Conservation (phyloP, 2,113 vertebrate genomes). For the Helogale parvula region DNA sequence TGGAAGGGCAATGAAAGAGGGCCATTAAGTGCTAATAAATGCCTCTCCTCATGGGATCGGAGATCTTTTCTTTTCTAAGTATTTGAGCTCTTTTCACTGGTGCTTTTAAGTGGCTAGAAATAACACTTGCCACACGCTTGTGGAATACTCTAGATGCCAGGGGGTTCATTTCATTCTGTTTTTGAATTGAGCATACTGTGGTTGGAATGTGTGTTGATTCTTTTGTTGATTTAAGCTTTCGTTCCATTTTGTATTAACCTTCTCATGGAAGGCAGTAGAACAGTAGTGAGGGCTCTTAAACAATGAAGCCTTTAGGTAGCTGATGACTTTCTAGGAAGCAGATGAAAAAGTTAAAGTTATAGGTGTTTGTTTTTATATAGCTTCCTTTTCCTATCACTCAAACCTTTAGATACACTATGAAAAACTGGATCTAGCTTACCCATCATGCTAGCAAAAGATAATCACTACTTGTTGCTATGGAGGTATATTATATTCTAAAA, state of each 20-base stretch:
- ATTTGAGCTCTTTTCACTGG: conserved; percentile 71
- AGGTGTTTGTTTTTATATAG: conserved; percentile 8
- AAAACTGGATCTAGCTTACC: not conserved
- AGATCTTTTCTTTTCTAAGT: conserved; percentile 59
- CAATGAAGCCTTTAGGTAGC: conserved; percentile 11
- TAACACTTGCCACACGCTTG: conserved; percentile 61
- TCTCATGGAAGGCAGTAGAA: not conserved
- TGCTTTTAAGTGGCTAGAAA: conserved; percentile 74
- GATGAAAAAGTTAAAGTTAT: not conserved
- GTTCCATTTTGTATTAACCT: conserved; percentile 51
- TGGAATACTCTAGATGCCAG: conserved; percentile 65
- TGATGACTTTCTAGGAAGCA: not conserved
- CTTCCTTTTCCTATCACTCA: not conserved
- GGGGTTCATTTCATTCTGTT: conserved; percentile 44
- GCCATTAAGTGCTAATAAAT: conserved; percentile 76
- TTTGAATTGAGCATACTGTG: conserved; percentile 54
- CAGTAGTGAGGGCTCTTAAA: not conserved
- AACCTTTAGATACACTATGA: not conserved
- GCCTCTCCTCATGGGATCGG: conserved; percentile 61
- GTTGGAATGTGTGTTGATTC: conserved; percentile 26
- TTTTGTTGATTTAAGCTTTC: conserved; percentile 37
- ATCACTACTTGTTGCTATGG: not conserved
- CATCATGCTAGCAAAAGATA: not conserved
- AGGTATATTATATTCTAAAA: not conserved
- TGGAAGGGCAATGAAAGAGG: conserved; percentile 74